These are phyloP conservation scores for Pseudochirops corinnae DNA, from an alignment of 2,797 vertebrate genomes.

Conservation along the genomic window DNA sequence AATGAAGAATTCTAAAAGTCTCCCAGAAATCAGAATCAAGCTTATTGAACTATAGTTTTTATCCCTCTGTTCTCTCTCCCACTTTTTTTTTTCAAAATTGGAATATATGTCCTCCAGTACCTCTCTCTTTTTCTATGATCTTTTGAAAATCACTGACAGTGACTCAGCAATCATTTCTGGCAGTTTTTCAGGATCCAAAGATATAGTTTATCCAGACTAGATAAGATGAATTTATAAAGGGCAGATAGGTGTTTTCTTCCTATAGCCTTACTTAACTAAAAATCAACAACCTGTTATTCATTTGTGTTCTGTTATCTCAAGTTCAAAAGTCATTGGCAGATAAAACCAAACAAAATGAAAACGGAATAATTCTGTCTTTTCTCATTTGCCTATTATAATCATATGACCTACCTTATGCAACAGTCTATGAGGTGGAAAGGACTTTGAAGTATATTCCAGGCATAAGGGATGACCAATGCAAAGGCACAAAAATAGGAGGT, in stretches of 20 bases:
- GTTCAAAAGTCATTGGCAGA: background rate
- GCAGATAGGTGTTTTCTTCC: background rate
- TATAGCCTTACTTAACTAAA: background rate
- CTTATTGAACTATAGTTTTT: background rate
- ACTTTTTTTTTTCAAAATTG: background rate
- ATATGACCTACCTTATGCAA: background rate
- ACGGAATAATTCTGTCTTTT: background rate
- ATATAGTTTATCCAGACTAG: background rate
- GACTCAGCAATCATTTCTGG: background rate
- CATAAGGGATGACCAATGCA: background rate
- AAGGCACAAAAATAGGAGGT: background rate
- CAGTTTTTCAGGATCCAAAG: background rate
- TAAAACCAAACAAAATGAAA: background rate
- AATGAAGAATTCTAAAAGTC: background rate
- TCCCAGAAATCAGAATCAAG: background rate
- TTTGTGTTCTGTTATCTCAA: background rate
- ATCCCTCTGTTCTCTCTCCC: background rate
- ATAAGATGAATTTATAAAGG: background rate
- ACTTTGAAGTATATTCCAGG: background rate
- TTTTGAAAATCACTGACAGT: background rate
- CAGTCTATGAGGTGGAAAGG: background rate
- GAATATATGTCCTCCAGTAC: background rate
- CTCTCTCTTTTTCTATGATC: background rate
- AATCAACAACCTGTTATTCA: background rate
- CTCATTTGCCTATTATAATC: background rate